phyloP scores from a whole-genome alignment of 2,797 vertebrate species.

The Oryzias dopingdopingensis region DNA sequence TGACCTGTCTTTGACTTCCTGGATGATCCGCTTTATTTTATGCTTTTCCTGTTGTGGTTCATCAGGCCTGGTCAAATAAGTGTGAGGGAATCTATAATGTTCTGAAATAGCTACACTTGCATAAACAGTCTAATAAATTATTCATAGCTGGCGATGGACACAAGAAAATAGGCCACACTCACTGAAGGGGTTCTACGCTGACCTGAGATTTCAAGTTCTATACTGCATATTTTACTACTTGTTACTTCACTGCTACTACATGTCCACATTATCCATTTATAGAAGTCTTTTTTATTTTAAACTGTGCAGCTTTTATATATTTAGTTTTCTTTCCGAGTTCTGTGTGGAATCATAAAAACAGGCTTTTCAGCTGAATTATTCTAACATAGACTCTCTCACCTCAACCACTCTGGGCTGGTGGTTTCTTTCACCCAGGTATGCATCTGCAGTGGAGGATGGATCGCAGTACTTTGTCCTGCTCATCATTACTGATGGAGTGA shows the following conservation, averaged over 20 bases:
- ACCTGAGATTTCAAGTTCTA: slow-evolving; percentile 48
- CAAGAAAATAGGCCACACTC: slow-evolving; percentile 71
- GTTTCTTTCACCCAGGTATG: slow-evolving; percentile 75
- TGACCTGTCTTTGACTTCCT: slow-evolving; percentile 44
- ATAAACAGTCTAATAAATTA: slow-evolving; percentile 74
- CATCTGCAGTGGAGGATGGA: slow-evolving; percentile 86
- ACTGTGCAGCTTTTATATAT: slow-evolving; percentile 4
- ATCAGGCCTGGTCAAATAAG: slow-evolving; percentile 42
- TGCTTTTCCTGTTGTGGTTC: slow-evolving; percentile 7
- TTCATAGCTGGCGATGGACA: slow-evolving; percentile 61
- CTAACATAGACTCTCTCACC: not conserved
- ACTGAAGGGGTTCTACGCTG: slow-evolving; percentile 62
- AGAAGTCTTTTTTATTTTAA: too few relatives aligned
- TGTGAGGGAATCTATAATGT: slow-evolving; percentile 61
- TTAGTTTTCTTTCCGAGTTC: not conserved
- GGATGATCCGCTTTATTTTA: slow-evolving; percentile 21
- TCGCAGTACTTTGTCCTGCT: slow-evolving; percentile 96
- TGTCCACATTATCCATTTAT: too few relatives aligned
- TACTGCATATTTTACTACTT: slow-evolving; percentile 43
- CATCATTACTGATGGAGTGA: slow-evolving; percentile 97
- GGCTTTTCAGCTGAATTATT: slow-evolving; percentile 2
- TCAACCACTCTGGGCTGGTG: slow-evolving; percentile 6
- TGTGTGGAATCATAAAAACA: not conserved
- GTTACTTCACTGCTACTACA: not conserved
- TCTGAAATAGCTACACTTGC: slow-evolving; percentile 60